Conservation (phyloP, 2,113 vertebrate genomes). For the Columba janthina region DNA sequence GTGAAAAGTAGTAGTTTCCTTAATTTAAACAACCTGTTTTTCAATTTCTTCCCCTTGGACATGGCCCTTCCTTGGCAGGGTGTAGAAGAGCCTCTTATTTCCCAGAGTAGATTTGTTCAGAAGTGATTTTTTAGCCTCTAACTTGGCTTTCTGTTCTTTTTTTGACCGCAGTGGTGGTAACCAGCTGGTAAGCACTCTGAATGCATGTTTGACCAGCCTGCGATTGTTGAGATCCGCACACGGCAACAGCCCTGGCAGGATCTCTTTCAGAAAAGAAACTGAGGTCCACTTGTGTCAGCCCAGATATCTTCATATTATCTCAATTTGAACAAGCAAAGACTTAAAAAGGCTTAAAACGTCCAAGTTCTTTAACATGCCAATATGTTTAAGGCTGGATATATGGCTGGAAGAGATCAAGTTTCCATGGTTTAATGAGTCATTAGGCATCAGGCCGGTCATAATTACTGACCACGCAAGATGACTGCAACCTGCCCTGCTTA, state of each 20-base stretch:
- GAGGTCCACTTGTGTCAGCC: not conserved
- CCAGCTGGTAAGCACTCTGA: constrained; percentile 23
- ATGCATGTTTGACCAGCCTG: not conserved
- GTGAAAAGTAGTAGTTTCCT: not conserved
- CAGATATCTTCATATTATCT: not conserved
- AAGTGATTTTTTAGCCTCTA: constrained; percentile 4
- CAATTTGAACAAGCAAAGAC: not conserved
- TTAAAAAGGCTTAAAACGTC: not conserved
- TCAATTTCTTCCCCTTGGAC: not conserved
- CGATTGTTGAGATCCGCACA: not conserved
- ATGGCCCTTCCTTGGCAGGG: not conserved
- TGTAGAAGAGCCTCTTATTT: not conserved
- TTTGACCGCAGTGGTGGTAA: constrained; percentile 34
- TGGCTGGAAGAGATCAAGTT: not conserved
- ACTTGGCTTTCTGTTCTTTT: constrained; percentile 23
- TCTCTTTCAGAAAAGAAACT: constrained; percentile 52
- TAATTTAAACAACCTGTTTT: not conserved
- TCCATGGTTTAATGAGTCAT: not conserved
- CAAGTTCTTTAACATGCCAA: not conserved
- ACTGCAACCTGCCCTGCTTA: not conserved
- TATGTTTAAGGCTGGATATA: not conserved
- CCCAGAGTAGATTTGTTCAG: not conserved
- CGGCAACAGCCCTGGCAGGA: not conserved
- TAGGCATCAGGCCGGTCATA: not conserved
- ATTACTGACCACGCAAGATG: not conserved